Evolutionary conservation across 1,140 invertebrate species (phyloP), one percentile per base, ranked within the genome.

Genomic region (Scylla paramamosain): DNA sequence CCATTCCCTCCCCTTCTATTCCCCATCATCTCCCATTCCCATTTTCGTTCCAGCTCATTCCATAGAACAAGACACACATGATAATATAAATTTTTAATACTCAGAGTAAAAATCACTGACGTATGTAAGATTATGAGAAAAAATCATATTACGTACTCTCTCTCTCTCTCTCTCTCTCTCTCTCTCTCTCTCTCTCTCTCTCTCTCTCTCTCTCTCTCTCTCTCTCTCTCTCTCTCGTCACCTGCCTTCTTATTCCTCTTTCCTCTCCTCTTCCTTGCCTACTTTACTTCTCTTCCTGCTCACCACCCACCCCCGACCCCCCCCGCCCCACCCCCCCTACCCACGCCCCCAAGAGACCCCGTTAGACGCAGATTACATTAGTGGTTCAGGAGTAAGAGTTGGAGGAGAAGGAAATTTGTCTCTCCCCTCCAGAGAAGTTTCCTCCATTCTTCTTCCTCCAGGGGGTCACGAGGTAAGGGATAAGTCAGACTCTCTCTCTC

Each of bases 141-240:
- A n/a, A n/a, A n/a, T n/a, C 39, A 39, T 2, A 39, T 39, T 39
- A 39, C 39, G 6, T 39, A 39, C 7, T 82, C 77, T 82, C 28
- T 82, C 87, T 88, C 87, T 88, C 87, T 45, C 31, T 88, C 87
- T 45, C 87, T 88, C 87, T 28, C 52, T 20, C 10, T 59, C 52
- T 59, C 52, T 59, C 52, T 20, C 52, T 16, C 20, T 59, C 52
- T 16, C 52, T 20, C 52, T 45, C 88, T 52, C 88, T 52, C 88
- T 90, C 45, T 90, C 45, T 90, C 32, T 52, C 32, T 45, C 31
- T 91, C 28, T 91, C 89, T 59, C 28, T 91, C 89, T 29, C 28
- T 91, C 46, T 25, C 20, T 59, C 89, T 91, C 29, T 91, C 89
- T 59, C 46, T 91, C 89, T 59, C 89, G 39, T 25, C 20, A 16